phyloP scores from a whole-genome alignment of 2,113 vertebrate genomes.

The Turnix velox region DNA sequence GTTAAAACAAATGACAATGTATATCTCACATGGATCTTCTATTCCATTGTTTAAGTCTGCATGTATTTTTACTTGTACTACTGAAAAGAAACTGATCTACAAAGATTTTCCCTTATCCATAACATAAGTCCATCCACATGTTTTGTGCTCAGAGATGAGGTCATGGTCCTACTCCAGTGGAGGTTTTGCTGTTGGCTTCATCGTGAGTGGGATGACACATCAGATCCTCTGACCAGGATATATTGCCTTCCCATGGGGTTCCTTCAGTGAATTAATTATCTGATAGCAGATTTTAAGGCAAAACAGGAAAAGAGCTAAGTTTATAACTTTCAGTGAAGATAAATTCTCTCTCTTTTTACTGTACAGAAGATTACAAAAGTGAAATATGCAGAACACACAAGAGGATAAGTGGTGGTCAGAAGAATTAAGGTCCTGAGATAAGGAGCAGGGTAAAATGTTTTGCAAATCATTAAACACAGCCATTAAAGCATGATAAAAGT shows the following conservation, averaged over 20 bases:
- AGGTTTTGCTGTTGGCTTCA: neutral
- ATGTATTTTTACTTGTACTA: neutral
- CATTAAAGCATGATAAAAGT: neutral
- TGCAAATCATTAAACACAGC: neutral
- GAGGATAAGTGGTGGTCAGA: neutral
- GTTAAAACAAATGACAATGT: neutral
- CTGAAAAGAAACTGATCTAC: neutral
- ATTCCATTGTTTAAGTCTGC: neutral
- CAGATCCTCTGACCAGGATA: neutral
- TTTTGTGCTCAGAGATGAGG: neutral
- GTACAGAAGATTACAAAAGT: neutral
- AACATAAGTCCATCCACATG: neutral
- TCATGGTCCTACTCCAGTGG: neutral
- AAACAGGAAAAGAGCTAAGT: neutral
- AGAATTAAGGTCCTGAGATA: neutral
- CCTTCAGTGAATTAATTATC: neutral
- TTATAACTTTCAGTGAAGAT: neutral
- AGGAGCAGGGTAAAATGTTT: neutral
- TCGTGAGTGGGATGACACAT: rapidly evolving
- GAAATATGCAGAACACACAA: neutral
- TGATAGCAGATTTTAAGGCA: neutral
- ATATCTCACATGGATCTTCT: neutral
- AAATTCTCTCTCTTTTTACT: neutral
- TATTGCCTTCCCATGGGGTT: neutral
- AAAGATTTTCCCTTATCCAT: neutral